Evolutionary conservation across 2,888 invertebrate species (phyloP), one percentile per base, ranked within the genome.

Genomic region (Belgica antarctica): DNA sequence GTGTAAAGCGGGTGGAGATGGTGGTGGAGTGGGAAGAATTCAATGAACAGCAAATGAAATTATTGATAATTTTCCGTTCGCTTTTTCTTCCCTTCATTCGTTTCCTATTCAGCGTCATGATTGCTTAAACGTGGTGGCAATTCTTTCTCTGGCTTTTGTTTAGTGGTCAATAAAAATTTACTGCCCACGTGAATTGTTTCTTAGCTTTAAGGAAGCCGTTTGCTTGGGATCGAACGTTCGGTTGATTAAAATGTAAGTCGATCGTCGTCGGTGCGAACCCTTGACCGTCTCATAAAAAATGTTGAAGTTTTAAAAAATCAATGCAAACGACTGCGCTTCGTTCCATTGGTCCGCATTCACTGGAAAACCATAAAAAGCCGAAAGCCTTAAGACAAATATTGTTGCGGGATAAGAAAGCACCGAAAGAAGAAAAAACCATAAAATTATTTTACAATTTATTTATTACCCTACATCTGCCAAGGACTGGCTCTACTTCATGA

Each of bases 361-460:
- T 22, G 52, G 52, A 24, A 61, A 28, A 12, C 57, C 24, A 61
- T 61, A 61, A 61, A 57, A 61, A 61, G 27, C n/a, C 47, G 47
- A 47, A 47, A 17, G 17, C 34, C 34, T n/a, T n/a, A n/a, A n/a
- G 22, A 57, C 25, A 61, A 61, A 52, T 22, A 22, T 52, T n/a
- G 25, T 25, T 57, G 10, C 22, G n/a, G 36, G 8, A 36, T 36
- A 36, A 36, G 24, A 22, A 2, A 17, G n/a, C n/a, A n/a, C n/a
- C n/a, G n/a, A n/a, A n/a, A n/a, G n/a, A n/a, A n/a, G n/a, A n/a
- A 41, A 63, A 34, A 24, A 17, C 52, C 52, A 52, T 52, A 66
- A 66, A 66, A 66, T 66, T 22, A 66, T 66, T 66, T 27, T 27
- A 66, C 65, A 66, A 66, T 66, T 66, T 66, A 66, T 66, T 66